Percentiles rank a stretch among this genome's conserved stretches.
Evolutionary conservation across 2,797 vertebrate genomes (phyloP).

Genomic region (Hoplostethus mediterraneus): DNA sequence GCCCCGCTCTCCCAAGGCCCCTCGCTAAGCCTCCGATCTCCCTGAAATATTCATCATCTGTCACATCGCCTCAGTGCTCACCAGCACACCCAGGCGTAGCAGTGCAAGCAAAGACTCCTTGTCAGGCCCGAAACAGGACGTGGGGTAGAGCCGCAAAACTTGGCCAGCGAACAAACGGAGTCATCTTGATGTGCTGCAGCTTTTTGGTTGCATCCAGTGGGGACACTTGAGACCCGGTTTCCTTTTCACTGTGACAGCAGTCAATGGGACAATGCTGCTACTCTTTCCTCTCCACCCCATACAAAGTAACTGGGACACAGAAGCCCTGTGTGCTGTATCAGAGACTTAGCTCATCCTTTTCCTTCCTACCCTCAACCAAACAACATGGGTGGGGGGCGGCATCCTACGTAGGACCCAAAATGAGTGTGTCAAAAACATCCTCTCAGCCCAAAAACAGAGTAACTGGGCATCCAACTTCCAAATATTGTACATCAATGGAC

Average conservation of each 20-base stretch:
- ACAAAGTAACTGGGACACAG: slow-evolving; percentile 61
- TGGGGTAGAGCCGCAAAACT: slow-evolving; percentile 54
- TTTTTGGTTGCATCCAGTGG: slow-evolving; percentile 66
- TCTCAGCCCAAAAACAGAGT: background rate
- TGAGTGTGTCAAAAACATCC: background rate
- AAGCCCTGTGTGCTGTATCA: slow-evolving; percentile 64
- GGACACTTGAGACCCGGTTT: slow-evolving; percentile 73
- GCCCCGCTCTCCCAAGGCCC: slow-evolving; percentile 38
- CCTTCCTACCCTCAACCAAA: slow-evolving; percentile 57
- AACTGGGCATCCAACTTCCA: background rate
- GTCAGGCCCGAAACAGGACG: slow-evolving; percentile 46
- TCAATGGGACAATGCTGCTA: slow-evolving; percentile 70
- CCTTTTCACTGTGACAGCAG: slow-evolving; percentile 71
- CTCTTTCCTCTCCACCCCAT: slow-evolving; percentile 64
- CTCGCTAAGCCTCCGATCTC: slow-evolving; percentile 63
- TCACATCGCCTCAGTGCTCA: slow-evolving; percentile 77
- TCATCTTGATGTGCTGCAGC: slow-evolving; percentile 64
- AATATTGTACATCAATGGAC: background rate
- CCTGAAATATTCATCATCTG: slow-evolving; percentile 86
- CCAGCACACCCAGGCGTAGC: slow-evolving; percentile 64
- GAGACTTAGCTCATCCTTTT: slow-evolving; percentile 65
- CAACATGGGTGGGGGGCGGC: slow-evolving; percentile 22
- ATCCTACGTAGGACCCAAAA: slow-evolving; percentile 14
- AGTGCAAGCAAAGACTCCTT: slow-evolving; percentile 36
- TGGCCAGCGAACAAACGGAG: slow-evolving; percentile 51